These are phyloP conservation scores for Perodicticus potto DNA, from an alignment of 2,797 vertebrate species.

Conservation along the genomic window DNA sequence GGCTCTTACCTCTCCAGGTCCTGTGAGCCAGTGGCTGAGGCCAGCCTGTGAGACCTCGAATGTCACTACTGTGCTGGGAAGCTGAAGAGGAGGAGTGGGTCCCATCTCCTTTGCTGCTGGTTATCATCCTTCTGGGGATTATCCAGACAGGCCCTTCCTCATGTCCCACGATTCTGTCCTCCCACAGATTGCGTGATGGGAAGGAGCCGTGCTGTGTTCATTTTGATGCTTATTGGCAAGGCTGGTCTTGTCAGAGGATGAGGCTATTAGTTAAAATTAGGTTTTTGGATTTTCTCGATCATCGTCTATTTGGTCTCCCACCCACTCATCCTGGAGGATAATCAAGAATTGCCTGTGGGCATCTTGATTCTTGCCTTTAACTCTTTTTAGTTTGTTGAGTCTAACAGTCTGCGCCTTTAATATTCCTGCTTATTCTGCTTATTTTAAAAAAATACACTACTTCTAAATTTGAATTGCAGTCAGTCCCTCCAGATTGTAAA, in stretches of 20 bases:
- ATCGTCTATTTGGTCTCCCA: constrained; percentile 2
- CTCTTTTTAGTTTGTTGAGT: background rate
- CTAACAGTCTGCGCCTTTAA: background rate
- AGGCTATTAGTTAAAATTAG: constrained; percentile 8
- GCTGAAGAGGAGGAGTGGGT: background rate
- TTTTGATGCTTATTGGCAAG: background rate
- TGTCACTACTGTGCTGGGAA: background rate
- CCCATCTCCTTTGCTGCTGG: background rate
- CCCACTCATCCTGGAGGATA: background rate
- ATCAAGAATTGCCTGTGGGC: background rate
- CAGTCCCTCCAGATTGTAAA: background rate
- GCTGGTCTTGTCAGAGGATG: background rate
- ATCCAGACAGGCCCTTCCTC: background rate
- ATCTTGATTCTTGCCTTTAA: constrained; percentile 16
- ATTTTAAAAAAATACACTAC: background rate
- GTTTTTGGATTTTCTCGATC: constrained; percentile 31
- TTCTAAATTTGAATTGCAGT: background rate
- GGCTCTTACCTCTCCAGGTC: background rate
- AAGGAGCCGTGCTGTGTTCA: background rate
- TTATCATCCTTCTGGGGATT: background rate
- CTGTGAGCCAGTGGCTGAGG: background rate
- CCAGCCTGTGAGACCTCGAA: background rate
- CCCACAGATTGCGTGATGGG: background rate
- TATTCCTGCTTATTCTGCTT: background rate
- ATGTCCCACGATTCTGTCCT: background rate